Evolutionary conservation across 2,113 vertebrate species (phyloP).

Genomic region (Geococcyx californianus): DNA sequence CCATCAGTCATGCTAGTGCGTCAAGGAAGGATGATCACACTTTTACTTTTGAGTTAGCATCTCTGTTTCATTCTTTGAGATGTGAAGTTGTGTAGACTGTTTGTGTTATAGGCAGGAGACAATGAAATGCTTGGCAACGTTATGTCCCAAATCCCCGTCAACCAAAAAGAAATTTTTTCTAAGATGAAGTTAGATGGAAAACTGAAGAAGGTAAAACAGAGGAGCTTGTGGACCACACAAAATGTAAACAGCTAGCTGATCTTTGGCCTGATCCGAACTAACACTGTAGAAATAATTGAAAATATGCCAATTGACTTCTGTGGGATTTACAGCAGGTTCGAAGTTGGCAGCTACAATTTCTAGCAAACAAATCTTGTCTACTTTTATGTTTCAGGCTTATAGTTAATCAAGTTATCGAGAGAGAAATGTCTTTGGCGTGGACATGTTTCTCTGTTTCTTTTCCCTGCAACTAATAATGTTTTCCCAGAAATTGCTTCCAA

Average conservation of each 20-base stretch:
- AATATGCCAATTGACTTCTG: constrained; percentile 59
- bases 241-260: constrained; percentile 46
- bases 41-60: background rate
- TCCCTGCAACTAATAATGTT: constrained; percentile 38
- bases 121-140: background rate
- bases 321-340: constrained; percentile 48
- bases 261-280: constrained; percentile 52
- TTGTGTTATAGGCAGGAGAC: background rate
- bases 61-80: background rate
- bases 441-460: constrained; percentile 42
- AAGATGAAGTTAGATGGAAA: background rate
- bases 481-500: constrained; percentile 17
- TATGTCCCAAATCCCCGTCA: background rate
- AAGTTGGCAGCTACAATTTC: constrained; percentile 17
- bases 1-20: background rate
- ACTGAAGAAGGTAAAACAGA: background rate
- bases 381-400: constrained; percentile 38
- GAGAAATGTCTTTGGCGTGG: constrained; percentile 49
- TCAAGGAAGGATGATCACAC: background rate
- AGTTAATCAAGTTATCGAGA: constrained; percentile 35
- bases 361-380: constrained; percentile 24
- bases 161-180: background rate
- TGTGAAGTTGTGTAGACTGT: background rate
- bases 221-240: constrained; percentile 37
- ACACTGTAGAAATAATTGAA: constrained; percentile 40